These are phyloP conservation scores for Acromyrmex charruanus DNA, from an alignment of 1,140 invertebrate species.

Conservation along the genomic window DNA sequence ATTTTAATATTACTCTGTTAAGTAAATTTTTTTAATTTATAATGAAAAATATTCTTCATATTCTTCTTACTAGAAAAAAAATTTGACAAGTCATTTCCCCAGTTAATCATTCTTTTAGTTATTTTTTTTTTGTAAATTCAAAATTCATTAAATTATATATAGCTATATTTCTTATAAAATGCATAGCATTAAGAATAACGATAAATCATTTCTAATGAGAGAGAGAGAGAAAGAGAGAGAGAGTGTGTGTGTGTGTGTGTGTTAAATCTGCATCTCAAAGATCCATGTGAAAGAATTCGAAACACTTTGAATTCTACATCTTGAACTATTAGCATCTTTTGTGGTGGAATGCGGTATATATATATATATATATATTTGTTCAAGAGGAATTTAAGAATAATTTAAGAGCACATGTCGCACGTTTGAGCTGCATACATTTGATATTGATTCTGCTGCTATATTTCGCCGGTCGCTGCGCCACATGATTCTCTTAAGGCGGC, in stretches of 20 bases:
- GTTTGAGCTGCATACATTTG: neutral
- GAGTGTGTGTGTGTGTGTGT: no score
- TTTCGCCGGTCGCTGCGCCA: neutral
- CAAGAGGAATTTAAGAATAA: constrained; percentile 18
- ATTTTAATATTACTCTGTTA: neutral
- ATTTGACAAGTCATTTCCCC: neutral
- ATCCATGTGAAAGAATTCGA: neutral
- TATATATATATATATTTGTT: neutral
- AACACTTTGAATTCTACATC: neutral
- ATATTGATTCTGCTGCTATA: constrained; percentile 22
- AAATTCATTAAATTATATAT: neutral
- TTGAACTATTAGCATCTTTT: neutral
- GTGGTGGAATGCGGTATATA: neutral
- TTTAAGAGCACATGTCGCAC: constrained; percentile 46
- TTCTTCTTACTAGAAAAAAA: neutral
- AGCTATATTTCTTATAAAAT: neutral
- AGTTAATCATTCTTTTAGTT: neutral
- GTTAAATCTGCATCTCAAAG: neutral
- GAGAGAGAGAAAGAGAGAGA: no score
- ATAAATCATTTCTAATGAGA: neutral
- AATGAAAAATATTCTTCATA: neutral
- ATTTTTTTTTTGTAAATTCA: neutral
- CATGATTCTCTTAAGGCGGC: constrained; percentile 36
- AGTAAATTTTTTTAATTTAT: neutral
- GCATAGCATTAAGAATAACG: neutral